Conservation (phyloP, 2,888 invertebrate species). For the Timandra comae region DNA sequence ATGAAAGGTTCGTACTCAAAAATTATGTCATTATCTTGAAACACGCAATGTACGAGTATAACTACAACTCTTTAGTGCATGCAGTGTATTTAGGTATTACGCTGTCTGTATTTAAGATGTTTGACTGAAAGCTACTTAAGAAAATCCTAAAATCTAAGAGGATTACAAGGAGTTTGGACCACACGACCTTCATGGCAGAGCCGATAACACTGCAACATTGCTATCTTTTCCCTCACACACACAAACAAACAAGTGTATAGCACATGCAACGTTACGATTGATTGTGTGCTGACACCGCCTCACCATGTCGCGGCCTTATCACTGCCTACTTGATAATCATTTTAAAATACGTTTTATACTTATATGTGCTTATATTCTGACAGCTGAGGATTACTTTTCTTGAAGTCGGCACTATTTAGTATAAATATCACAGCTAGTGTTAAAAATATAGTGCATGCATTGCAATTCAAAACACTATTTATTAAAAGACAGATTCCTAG, state of each 20-base stretch:
- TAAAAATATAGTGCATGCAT: too few relatives aligned
- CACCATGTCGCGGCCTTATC: constrained; percentile 50
- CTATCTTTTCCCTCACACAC: constrained; percentile 43
- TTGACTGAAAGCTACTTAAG: constrained; percentile 33
- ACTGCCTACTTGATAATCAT: constrained; percentile 58
- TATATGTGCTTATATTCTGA: constrained; percentile 48
- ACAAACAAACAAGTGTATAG: constrained; percentile 3
- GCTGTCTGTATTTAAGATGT: constrained; percentile 8
- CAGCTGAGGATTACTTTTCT: constrained; percentile 45
- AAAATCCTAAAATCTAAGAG: constrained; percentile 41
- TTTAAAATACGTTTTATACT: constrained; percentile 63
- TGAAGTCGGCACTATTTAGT: constrained; percentile 11
- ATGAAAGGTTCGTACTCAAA: too few relatives aligned
- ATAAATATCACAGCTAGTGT: too few relatives aligned
- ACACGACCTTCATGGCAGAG: constrained; percentile 50
- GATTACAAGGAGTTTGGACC: constrained; percentile 38
- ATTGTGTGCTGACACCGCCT: constrained; percentile 40
- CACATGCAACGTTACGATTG: constrained; percentile 39
- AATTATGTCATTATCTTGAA: too few relatives aligned
- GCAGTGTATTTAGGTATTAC: too few relatives aligned
- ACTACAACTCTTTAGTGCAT: too few relatives aligned
- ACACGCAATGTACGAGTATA: too few relatives aligned
- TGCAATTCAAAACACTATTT: too few relatives aligned
- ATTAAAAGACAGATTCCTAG: too few relatives aligned
- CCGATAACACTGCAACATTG: constrained; percentile 55